Evolutionary conservation across 2,888 invertebrate species (phyloP), one percentile per base, ranked within the genome.

Genomic region (Lepetodrilus schrolli): DNA sequence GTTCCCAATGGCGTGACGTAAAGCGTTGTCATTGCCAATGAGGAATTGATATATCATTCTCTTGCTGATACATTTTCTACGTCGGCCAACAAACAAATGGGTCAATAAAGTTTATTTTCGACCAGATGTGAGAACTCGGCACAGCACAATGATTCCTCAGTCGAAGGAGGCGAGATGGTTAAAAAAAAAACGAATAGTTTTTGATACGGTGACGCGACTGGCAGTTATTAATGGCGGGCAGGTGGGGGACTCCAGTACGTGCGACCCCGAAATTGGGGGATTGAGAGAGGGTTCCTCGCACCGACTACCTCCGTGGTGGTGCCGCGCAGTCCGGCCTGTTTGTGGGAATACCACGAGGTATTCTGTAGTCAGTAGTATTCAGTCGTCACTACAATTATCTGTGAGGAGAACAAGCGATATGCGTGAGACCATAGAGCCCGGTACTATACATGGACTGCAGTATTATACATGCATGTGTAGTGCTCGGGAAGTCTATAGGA

Each of bases 171-270:
- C n/a, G n/a, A n/a, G n/a, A n/a, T n/a, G n/a, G n/a, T n/a, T n/a
- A n/a, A n/a, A n/a, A n/a, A 68, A 68, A 68, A 68, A 68, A n/a
- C 47, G 26, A 68, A 68, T 68, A 30, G 26, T 47, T 43, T 47
- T 30, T 68, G 68, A 68, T 68, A 68, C 47, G 23, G 26, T 68
- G 68, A 38, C 68, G 47, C 26, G 43, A 23, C 47, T 68, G 68
- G 68, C 68, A 68, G 68, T 23, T 68, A 68, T 68, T 20, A 68
- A 68, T 47, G 68, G 34, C 13, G 17, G 20, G 10, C 68, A 68
- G 68, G 68, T 68, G 68, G 47, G 13, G 10, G 10, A 23, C n/a
- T 30, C 4, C 30, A 58, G n/a, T 8, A 34, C 17, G 30, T 13
- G 17, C 34, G 58, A 26, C 58, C 17, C 13, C 30, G 26, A 30